Evolutionary conservation across 2,888 invertebrate genomes (phyloP).

Genomic region (Nephrotoma guestfalica): DNA sequence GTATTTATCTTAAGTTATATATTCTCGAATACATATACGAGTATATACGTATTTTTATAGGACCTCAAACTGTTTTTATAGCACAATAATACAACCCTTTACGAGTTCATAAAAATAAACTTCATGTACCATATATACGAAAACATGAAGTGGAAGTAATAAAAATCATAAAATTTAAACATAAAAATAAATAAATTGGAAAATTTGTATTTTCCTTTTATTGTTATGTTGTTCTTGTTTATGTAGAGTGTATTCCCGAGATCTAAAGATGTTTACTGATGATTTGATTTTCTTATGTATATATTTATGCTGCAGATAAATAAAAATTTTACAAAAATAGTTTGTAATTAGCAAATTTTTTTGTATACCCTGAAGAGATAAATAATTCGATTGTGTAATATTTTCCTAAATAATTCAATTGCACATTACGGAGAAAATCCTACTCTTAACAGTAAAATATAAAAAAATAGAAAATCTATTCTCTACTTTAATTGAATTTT

Average conservation of each 20-base stretch:
- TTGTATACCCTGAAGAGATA: not conserved
- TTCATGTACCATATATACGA: not conserved
- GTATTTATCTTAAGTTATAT: not conserved
- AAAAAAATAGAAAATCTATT: not conserved
- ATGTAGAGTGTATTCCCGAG: not conserved
- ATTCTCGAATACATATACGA: not conserved
- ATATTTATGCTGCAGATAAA: not conserved
- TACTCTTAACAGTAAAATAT: not conserved
- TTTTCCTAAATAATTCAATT: not conserved
- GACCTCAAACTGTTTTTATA: not conserved
- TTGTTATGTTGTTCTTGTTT: not conserved
- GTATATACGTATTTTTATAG: not conserved
- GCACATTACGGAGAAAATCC: not conserved
- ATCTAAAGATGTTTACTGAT: not conserved
- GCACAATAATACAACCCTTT: not conserved
- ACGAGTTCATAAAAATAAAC: not conserved
- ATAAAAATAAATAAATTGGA: not conserved
- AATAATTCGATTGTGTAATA: not conserved
- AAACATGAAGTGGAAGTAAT: conserved; percentile 2
- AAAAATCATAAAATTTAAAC: not conserved
- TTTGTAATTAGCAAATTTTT: not conserved
- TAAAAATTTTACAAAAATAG: not conserved
- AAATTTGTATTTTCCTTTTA: not conserved
- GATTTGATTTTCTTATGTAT: not conserved
- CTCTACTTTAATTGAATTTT: not conserved